Conservation (phyloP, 2,797 vertebrate genomes). For the Lepidocolaptes lacrymiger region DNA sequence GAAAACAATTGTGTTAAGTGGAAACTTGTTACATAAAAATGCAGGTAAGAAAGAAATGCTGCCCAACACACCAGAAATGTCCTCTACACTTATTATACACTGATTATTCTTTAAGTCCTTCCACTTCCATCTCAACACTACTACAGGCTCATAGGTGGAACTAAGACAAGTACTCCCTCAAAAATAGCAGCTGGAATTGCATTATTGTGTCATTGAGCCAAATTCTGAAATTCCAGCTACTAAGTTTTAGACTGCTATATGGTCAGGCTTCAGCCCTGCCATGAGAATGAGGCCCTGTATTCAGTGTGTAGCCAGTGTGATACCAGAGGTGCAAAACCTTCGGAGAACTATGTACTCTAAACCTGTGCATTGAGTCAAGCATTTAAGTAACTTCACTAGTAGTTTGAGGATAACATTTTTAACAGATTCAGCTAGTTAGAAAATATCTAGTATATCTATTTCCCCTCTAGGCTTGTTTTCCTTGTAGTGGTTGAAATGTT, state of each 20-base stretch:
- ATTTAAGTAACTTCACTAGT: neutral
- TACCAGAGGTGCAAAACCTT: neutral
- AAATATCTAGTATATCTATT: neutral
- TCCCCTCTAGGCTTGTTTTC: neutral
- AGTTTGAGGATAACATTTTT: neutral
- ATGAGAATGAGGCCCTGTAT: neutral
- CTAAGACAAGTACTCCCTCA: neutral
- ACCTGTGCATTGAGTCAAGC: neutral
- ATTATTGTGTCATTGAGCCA: too few relatives aligned
- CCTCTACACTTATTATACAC: neutral
- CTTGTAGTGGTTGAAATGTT: neutral
- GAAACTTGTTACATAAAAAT: neutral
- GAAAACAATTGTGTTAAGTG: neutral
- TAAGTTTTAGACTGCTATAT: neutral
- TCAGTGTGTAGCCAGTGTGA: neutral
- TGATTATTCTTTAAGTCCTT: neutral
- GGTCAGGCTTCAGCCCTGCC: neutral
- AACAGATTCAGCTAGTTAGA: neutral
- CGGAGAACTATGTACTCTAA: neutral
- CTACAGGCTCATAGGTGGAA: neutral
- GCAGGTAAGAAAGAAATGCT: neutral
- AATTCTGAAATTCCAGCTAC: neutral
- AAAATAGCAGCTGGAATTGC: too few relatives aligned
- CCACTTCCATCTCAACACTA: neutral
- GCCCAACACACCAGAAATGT: neutral